phyloP scores from a whole-genome alignment of 1,140 invertebrate genomes.

The Drosophila tropicalis region DNA sequence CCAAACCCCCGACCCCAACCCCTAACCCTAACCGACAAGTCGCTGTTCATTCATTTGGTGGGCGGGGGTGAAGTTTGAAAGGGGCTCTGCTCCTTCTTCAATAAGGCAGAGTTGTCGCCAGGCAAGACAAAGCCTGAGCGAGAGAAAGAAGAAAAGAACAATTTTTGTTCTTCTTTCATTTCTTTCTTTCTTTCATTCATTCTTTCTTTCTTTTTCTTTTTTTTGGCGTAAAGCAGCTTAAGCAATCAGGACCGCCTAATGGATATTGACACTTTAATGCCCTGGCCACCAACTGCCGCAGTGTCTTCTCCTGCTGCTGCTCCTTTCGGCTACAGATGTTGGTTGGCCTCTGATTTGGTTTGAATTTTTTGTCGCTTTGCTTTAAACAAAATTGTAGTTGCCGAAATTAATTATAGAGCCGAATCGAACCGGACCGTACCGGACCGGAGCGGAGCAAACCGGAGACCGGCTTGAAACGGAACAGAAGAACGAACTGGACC shows the following conservation, averaged over 20 bases:
- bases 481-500: too few species aligned
- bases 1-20: not conserved
- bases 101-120: slow-evolving; percentile 14
- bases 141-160: slow-evolving; percentile 16
- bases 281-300: slow-evolving; percentile 44
- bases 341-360: slow-evolving; percentile 58
- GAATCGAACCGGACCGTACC: slow-evolving; percentile 21
- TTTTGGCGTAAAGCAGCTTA: slow-evolving; percentile 78
- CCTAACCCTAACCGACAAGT: not conserved
- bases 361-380: slow-evolving; percentile 50
- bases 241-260: slow-evolving; percentile 80
- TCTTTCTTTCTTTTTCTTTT: not conserved
- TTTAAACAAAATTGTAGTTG: slow-evolving; percentile 78
- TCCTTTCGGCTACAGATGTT: slow-evolving; percentile 55
- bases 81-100: not conserved
- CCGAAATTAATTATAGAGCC: slow-evolving; percentile 78
- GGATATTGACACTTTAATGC: slow-evolving; percentile 81
- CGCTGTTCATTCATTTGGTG: not conserved
- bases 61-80: not conserved
- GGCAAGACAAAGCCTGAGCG: slow-evolving; percentile 19
- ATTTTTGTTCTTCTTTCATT: slow-evolving; percentile 8
- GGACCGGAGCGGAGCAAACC: too few species aligned
- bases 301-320: slow-evolving; percentile 18
- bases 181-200: not conserved
- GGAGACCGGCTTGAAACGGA: too few species aligned